Evolutionary conservation across 2,797 vertebrate genomes (phyloP).

Genomic region (Octomys mimax): DNA sequence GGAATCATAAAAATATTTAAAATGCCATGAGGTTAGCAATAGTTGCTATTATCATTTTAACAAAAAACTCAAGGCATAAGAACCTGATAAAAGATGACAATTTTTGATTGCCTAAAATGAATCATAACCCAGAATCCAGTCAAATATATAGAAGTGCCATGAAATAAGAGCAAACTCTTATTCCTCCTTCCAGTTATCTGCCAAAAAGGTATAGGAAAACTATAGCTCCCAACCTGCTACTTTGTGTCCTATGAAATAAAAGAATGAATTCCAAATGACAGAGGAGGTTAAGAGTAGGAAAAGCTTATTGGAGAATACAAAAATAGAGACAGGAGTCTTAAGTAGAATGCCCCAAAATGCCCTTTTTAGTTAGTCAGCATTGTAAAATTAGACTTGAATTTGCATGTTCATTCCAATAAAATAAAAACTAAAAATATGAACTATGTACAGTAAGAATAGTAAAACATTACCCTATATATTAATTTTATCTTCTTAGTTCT

Average conservation of each 20-base stretch:
- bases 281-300: background rate
- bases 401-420: slow-evolving; percentile 63
- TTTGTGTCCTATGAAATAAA: background rate
- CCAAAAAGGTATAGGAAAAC: background rate
- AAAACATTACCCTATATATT: slow-evolving; percentile 1
- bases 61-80: background rate
- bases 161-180: background rate
- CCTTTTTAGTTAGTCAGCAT: slow-evolving; percentile 33
- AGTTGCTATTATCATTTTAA: background rate
- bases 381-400: slow-evolving; percentile 59
- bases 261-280: background rate
- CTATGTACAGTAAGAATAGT: slow-evolving; percentile 21
- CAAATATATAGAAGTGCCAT: background rate
- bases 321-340: background rate
- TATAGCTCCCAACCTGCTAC: background rate
- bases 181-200: background rate
- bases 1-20: background rate
- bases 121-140: background rate
- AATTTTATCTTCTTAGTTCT: slow-evolving; percentile 42
- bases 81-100: background rate
- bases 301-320: background rate
- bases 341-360: slow-evolving; percentile 4
- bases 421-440: slow-evolving; percentile 27
- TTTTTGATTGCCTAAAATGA: background rate
- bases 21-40: background rate